Evolutionary conservation across 1,140 invertebrate species (phyloP).

Genomic region (Drosophila lini): DNA sequence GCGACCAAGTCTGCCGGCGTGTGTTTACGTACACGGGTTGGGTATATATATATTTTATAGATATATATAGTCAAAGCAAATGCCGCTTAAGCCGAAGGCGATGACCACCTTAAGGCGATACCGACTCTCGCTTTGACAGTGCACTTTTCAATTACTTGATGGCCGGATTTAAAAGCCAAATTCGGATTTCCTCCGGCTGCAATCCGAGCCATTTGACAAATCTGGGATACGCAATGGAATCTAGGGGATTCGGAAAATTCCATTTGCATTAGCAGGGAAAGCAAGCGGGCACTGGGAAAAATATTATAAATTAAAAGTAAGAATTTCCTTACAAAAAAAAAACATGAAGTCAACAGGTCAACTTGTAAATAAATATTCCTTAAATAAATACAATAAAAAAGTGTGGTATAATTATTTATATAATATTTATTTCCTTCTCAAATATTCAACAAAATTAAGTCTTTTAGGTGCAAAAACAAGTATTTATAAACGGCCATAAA

Average conservation of each 20-base stretch:
- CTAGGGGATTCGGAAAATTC: slow-evolving; percentile 53
- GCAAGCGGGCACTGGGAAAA: neutral
- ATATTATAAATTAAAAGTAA: neutral
- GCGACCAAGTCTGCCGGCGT: slow-evolving; percentile 37
- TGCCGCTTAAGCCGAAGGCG: slow-evolving; percentile 23
- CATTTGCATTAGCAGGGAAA: slow-evolving; percentile 34
- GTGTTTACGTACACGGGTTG: slow-evolving; percentile 15
- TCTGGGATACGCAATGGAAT: slow-evolving; percentile 22
- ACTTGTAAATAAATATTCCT: neutral
- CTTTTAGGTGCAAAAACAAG: slow-evolving; percentile 35
- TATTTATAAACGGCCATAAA: slow-evolving; percentile 57
- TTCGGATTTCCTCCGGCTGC: slow-evolving; percentile 17
- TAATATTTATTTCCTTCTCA: neutral
- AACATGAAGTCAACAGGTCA: neutral
- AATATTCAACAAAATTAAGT: neutral
- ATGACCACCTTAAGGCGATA: slow-evolving; percentile 39
- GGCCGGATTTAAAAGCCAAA: slow-evolving; percentile 21
- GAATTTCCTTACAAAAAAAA: neutral
- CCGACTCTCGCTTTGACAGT: slow-evolving; percentile 25
- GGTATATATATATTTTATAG: neutral
- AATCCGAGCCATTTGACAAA: slow-evolving; percentile 46
- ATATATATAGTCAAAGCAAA: slow-evolving; percentile 3
- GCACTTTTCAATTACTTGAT: slow-evolving; percentile 74
- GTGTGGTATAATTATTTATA: no score
- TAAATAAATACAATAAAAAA: no score